phyloP scores from a whole-genome alignment of 1,140 invertebrate species.

The Steinernema khuongi region DNA sequence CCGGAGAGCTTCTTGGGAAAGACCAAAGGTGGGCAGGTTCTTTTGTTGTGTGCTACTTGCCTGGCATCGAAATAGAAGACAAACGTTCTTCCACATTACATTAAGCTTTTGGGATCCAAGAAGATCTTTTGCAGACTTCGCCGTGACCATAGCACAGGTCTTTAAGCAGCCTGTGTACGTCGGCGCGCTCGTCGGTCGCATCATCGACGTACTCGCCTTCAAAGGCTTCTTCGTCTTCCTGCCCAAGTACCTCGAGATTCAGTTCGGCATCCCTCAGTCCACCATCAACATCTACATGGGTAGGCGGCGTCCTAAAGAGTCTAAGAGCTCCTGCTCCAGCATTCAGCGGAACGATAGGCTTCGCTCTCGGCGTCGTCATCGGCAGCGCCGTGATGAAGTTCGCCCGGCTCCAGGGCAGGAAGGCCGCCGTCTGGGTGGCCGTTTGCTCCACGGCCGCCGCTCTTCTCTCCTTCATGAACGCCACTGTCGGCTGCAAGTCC shows the following conservation, averaged over 20 bases:
- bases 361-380: slow-evolving; percentile 34
- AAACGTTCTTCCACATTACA: no score
- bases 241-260: slow-evolving; percentile 38
- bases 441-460: slow-evolving; percentile 36
- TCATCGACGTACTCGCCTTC: slow-evolving; percentile 42
- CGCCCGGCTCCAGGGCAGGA: slow-evolving; percentile 36
- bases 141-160: slow-evolving; percentile 20
- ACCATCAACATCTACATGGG: slow-evolving; percentile 38
- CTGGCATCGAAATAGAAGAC: no score
- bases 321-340: slow-evolving; percentile 19
- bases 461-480: slow-evolving; percentile 34
- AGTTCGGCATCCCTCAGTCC: slow-evolving; percentile 41
- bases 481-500: slow-evolving; percentile 36
- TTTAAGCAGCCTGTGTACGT: slow-evolving; percentile 39
- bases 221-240: slow-evolving; percentile 44
- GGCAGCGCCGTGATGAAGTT: slow-evolving; percentile 36
- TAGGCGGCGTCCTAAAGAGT: slow-evolving; percentile 4
- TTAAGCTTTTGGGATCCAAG: background rate
- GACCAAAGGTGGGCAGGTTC: slow-evolving; percentile 24
- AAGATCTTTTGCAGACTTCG: slow-evolving; percentile 36
- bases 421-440: slow-evolving; percentile 34
- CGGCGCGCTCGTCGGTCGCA: slow-evolving; percentile 40
- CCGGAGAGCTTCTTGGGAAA: slow-evolving; percentile 33
- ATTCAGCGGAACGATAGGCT: slow-evolving; percentile 39
- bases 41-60: no score